Conservation (phyloP, 2,888 invertebrate genomes). For the Eilema sororculum region DNA sequence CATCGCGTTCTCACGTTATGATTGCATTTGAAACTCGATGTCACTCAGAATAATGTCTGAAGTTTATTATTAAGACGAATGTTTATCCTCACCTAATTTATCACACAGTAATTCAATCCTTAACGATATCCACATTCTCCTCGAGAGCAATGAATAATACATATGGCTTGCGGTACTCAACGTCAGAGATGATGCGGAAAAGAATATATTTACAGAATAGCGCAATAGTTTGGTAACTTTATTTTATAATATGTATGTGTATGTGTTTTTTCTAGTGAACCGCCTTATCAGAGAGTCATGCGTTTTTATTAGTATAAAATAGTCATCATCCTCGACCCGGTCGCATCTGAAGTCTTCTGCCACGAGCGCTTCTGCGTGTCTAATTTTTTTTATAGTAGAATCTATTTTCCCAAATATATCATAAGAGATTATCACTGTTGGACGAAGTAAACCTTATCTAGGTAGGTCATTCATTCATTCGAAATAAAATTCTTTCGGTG, state of each 20-base stretch:
- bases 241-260: neutral
- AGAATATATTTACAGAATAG: neutral
- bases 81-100: conserved; percentile 4
- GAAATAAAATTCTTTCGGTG: too few relatives aligned
- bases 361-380: too few relatives aligned
- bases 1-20: too few relatives aligned
- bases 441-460: too few relatives aligned
- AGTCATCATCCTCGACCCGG: too few relatives aligned
- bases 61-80: neutral
- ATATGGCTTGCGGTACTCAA: neutral
- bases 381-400: too few relatives aligned
- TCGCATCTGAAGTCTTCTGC: too few relatives aligned
- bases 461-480: too few relatives aligned
- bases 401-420: too few relatives aligned
- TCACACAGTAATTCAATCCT: conserved; percentile 4
- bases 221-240: neutral
- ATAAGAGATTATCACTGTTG: too few relatives aligned
- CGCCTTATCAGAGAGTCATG: neutral
- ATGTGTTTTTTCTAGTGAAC: neutral
- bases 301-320: neutral
- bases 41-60: too few relatives aligned
- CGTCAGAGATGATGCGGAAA: conserved; percentile 2
- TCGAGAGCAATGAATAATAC: neutral
- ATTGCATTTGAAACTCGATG: too few relatives aligned
- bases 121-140: conserved; percentile 4